Base-by-base conservation (phyloP, 2,113 vertebrate species). In the Baryphthengus martii region DNA sequence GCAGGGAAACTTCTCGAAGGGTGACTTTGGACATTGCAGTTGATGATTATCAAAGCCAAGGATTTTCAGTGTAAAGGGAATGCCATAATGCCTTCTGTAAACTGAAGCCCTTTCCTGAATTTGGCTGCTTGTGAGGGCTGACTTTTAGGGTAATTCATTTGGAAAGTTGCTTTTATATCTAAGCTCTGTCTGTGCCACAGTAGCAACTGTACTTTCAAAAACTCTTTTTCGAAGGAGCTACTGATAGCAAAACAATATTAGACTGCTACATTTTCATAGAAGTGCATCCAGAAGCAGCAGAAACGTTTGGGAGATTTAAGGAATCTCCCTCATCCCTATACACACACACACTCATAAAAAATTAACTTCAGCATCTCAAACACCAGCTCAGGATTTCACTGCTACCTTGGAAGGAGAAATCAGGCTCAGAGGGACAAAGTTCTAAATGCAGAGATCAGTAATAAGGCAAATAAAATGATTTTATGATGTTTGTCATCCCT, bases 381-480 rank as follows among this genome's bases (percentile, higher is more conserved):
- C 25, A 56, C 4, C 25, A 91, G 42, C 35, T 90, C 65, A 82
- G 63, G 35, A 78, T 88, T 85, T 81, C 75, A 77, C 35, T 89
- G 74, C 61, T 89, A 35, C 71, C 70, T 89, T 39, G 20, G 85
- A 83, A 88, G 52, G 89, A 95, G 82, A 88, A 94, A 72, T 23
- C 0, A 58, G 89, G 79, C 68, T 93, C 44, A 84, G 92, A 91
- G 76, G 89, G 53, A 87, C 42, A 92, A 94, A 97, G 80, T 70
- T 80, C 44, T 82, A 93, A 89, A 52, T 35, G 24, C 37, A 95
- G 40, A 92, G 61, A 88, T 91, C 56, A 84, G 52, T 87, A 75
- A 82, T 73, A 76, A 91, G 29, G 73, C 72, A 96, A 90, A 96
- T 86, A 68, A 73, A 81, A 87, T 70, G 0, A 44, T 52, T 58